Percentiles rank a stretch among this genome's conserved stretches.
Evolutionary conservation across 1,140 invertebrate genomes (phyloP).

Genomic region (Eriocheir sinensis): DNA sequence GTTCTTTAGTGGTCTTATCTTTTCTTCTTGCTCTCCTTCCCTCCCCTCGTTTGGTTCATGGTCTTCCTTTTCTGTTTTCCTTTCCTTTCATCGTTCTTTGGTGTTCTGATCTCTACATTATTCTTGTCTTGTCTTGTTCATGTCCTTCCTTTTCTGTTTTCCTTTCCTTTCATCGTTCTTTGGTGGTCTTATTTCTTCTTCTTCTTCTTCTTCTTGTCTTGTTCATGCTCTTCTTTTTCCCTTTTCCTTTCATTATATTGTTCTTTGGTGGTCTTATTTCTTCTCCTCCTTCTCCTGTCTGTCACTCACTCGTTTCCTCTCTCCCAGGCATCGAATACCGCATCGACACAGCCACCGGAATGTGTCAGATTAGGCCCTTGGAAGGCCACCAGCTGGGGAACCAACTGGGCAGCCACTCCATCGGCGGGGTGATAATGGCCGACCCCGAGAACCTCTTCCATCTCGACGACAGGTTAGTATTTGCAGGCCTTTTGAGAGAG

Average conservation of each 20-base stretch:
- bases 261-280: no score
- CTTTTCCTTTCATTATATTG: not conserved
- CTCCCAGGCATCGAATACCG: conserved; percentile 64
- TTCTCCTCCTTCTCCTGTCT: no score
- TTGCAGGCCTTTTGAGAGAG: not conserved
- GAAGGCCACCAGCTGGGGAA: conserved; percentile 30
- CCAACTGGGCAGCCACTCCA: conserved; percentile 12
- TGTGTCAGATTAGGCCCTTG: conserved; percentile 17
- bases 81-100: not conserved
- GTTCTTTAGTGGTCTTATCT: no score
- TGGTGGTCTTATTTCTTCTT: no score
- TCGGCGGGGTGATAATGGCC: conserved; percentile 63
- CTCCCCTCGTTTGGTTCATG: not conserved
- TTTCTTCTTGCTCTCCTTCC: not conserved
- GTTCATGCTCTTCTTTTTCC: not conserved
- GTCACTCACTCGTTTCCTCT: no score
- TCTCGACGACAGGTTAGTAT: conserved; percentile 53
- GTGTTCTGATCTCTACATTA: not conserved
- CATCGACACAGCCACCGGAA: conserved; percentile 33
- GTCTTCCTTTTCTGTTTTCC: not conserved
- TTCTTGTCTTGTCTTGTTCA: not conserved
- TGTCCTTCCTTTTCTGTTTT: not conserved
- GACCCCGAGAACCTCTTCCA: conserved; percentile 56
- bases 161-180: no score
- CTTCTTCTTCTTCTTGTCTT: not conserved